Base-by-base conservation (phyloP, 2,113 vertebrate genomes). In the Salvelinus fontinalis region DNA sequence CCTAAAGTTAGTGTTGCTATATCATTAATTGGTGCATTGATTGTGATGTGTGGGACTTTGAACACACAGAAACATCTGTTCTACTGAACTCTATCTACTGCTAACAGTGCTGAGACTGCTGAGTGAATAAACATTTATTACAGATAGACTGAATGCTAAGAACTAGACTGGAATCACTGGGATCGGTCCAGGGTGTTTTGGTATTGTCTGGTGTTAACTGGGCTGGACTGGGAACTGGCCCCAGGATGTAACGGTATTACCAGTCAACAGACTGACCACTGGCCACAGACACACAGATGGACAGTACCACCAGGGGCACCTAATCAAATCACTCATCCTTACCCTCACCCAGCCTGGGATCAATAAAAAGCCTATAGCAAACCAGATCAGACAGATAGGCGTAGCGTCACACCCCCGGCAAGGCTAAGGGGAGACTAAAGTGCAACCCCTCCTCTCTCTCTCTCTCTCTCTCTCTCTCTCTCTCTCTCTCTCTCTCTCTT, bases 221-320 rank as follows among this genome's bases (percentile, higher is more conserved):
- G 68, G 67, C 13, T 31, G 31, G 60, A 67, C 54, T 12, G 72
- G 57, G 69, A 59, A 71, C 39, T 13, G 4, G 62, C 70, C 76
- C 24, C 13, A 64, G 75, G 60, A 14, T 16, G 20, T 22, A 62
- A 62, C 59, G n/a, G 59, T 62, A 88, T 80, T 67, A 83, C 86
- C 80, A 78, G 67, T 67, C 5, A 34, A 70, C 86, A 24, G 82
- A 54, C 51, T 54, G 12, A 83, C 86, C 80, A 78, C 60, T 57
- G n/a, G 70, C 86, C 88, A 9, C 39, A 92, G 90, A 91, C 87
- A 85, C 87, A 85, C 16, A 92, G 90, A 91, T 86, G 83, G 83
- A 70, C 79, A 84, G 71, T 71, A 86, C 59, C 59, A n/a, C 86
- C 81, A 87, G 83, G 87, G 86, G 79, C 84, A 79, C 75, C 51